Base-by-base conservation (phyloP, 2,797 vertebrate species). In the Sebastes glaucus region DNA sequence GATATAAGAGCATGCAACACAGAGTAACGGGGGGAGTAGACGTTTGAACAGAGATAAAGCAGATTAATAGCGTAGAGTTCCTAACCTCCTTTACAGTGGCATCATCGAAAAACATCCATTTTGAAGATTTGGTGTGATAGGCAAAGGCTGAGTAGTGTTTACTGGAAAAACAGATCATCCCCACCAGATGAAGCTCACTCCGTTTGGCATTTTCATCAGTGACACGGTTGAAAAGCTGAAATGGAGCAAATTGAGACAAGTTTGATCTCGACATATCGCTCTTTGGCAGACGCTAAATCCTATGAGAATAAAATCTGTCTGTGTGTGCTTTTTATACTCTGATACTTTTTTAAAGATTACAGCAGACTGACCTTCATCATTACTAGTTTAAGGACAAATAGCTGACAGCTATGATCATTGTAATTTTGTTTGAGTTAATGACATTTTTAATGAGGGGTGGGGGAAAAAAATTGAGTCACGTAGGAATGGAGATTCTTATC, bases 51-150 rank as follows among this genome's bases (percentile, higher is more conserved):
- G n/a, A 42, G 61, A 78, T 69, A 16, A 85, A 79, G 53, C 11
- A 35, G 75, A 72, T 81, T 86, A 79, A 71, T 23, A 25, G 65
- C 62, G n/a, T 14, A 71, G 68, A 52, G 23, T 1, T 49, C 71
- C 91, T 93, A 89, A 99, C 99, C 97, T 99, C 99, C 91, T 99
- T 99, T 18, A 99, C 99, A 65, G 97, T 98, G 71, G 99, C 99
- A 81, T 99, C 99, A 78, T 99, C 98, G 79, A 99, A 99, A 91
- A 99, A 97, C 80, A 99, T 96, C 99, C 99, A 99, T 89, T 98
- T 98, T 91, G 97, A 97, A 92, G 97, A 99, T 96, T 98, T 99
- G 83, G 97, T 99, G 92, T 99, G 99, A 92, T 97, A 98, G 81
- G 98, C 97, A 82, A 99, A 99, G 91, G 98, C 97, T 92, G 98